A percentile compares a stretch with the other conserved stretches of the same genome.
phyloP scores from a whole-genome alignment of 2,797 vertebrate species.

The Aselliscus stoliczkanus region DNA sequence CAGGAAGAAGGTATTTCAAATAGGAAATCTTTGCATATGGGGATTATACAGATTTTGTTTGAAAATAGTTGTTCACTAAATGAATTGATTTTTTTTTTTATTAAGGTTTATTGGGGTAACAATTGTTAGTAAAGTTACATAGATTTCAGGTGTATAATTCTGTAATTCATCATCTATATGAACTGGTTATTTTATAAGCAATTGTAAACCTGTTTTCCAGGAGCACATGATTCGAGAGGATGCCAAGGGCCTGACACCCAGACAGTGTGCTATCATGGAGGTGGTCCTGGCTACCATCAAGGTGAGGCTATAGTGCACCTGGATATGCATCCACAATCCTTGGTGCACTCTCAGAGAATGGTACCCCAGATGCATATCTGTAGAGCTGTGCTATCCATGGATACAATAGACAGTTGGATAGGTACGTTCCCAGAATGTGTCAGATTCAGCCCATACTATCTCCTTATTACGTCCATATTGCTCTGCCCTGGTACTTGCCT shows the following conservation, averaged over 20 bases:
- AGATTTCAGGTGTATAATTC: too few species aligned
- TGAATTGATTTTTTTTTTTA: neutral
- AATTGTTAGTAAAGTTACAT: too few species aligned
- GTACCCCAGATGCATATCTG: too few species aligned
- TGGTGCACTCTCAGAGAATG: neutral
- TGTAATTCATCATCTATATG: too few species aligned
- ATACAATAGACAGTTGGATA: neutral
- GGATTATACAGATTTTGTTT: neutral
- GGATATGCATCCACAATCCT: neutral
- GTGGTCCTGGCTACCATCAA: conserved; percentile 96
- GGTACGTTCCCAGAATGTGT: neutral
- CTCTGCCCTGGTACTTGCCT: neutral
- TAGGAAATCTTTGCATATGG: neutral
- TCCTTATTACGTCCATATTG: neutral
- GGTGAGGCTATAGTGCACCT: conserved; percentile 80
- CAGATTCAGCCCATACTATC: neutral
- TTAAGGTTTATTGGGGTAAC: too few species aligned
- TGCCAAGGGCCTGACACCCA: conserved; percentile 90
- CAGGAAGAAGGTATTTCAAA: neutral
- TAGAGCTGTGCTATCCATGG: neutral
- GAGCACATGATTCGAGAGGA: conserved; percentile 96
- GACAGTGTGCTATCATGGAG: conserved; percentile 96
- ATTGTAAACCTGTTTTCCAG: conserved; percentile 79
- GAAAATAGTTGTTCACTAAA: neutral
- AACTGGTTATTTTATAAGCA: neutral